Percentiles rank a stretch among this genome's conserved stretches.
These are phyloP conservation scores for Diloba caeruleocephala DNA, from an alignment of 2,888 invertebrate genomes.

Conservation along the genomic window DNA sequence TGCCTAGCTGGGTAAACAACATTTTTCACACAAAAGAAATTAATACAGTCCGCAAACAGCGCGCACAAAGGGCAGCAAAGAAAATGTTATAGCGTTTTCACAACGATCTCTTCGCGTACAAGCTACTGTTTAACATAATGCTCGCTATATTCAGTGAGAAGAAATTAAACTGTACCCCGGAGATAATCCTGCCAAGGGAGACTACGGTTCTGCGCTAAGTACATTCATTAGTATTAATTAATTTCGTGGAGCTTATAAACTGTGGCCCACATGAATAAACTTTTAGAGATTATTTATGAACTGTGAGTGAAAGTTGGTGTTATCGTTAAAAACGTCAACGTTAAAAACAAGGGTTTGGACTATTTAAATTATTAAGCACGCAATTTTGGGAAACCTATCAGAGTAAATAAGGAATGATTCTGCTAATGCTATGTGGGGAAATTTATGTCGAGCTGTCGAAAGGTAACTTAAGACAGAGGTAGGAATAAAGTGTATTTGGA, in stretches of 20 bases:
- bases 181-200: conserved; percentile 57
- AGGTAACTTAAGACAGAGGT: not conserved
- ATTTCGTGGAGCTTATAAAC: conserved; percentile 65
- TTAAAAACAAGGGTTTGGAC: conserved; percentile 41
- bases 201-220: conserved; percentile 54
- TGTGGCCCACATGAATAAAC: conserved; percentile 39
- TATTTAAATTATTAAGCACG: conserved; percentile 37
- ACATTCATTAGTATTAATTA: conserved; percentile 72
- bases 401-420: conserved; percentile 38
- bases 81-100: conserved; percentile 48
- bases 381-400: conserved; percentile 45
- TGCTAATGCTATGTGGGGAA: conserved; percentile 26
- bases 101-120: conserved; percentile 51
- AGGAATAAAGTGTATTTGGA: not conserved
- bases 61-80: conserved; percentile 40
- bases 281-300: conserved; percentile 56
- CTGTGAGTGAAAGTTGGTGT: conserved; percentile 59
- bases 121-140: conserved; percentile 61
- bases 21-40: conserved; percentile 44
- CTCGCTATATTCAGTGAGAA: conserved; percentile 63
- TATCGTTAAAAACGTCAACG: conserved; percentile 55
- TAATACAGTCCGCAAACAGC: conserved; percentile 49
- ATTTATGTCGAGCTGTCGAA: conserved; percentile 5
- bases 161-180: conserved; percentile 66
- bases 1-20: conserved; percentile 6